phyloP scores from a whole-genome alignment of 2,888 invertebrate species.

The Patella depressa region DNA sequence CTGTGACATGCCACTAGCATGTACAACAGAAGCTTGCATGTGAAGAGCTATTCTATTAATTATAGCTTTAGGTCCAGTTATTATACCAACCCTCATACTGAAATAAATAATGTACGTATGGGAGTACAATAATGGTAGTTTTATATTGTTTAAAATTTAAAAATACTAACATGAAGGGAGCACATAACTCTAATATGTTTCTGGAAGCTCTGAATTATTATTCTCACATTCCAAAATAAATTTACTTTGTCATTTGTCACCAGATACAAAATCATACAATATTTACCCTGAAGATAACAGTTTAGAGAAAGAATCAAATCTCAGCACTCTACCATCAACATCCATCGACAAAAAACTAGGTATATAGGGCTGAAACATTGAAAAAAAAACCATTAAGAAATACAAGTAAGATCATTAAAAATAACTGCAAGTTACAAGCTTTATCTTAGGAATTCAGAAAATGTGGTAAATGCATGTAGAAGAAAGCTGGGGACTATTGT shows the following conservation, averaged over 20 bases:
- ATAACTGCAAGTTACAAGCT: too few relatives aligned
- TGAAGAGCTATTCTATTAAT: constrained; percentile 79
- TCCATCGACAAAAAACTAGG: constrained; percentile 83
- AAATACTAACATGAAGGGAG: background rate
- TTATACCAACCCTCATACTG: constrained; percentile 81
- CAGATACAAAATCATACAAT: background rate
- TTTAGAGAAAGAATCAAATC: constrained; percentile 86
- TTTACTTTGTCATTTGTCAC: background rate
- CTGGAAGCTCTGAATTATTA: background rate
- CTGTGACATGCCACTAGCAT: constrained; percentile 79
- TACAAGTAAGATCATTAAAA: too few relatives aligned
- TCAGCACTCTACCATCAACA: constrained; percentile 81
- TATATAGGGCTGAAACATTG: constrained; percentile 72
- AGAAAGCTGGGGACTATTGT: background rate
- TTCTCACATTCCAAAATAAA: too few relatives aligned
- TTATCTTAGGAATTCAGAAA: too few relatives aligned
- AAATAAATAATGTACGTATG: constrained; percentile 12
- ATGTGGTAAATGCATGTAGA: too few relatives aligned
- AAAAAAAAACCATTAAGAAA: too few relatives aligned
- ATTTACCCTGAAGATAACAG: constrained; percentile 68
- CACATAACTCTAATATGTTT: background rate
- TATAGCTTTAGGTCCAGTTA: constrained; percentile 80
- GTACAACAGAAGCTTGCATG: constrained; percentile 80
- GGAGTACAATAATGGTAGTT: too few relatives aligned
- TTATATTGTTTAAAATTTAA: too few relatives aligned